Evolutionary conservation across 1,140 invertebrate species (phyloP).

Genomic region (Parasteatoda tepidariorum): DNA sequence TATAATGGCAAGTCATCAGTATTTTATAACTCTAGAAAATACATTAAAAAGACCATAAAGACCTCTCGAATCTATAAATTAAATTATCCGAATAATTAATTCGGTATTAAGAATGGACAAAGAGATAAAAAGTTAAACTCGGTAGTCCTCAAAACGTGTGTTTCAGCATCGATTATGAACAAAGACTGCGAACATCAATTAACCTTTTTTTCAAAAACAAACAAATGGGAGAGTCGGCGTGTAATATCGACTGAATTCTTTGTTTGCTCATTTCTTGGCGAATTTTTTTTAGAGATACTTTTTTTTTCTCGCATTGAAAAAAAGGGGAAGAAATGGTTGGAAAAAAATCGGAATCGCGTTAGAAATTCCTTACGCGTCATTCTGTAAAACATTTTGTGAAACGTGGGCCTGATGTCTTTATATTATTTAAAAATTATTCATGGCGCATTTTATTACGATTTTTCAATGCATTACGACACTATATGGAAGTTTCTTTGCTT

Average conservation of each 20-base stretch:
- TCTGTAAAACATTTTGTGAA: slow-evolving; percentile 36
- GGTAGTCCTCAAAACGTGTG: not conserved
- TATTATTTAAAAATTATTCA: slow-evolving; percentile 59
- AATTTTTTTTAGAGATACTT: slow-evolving; percentile 11
- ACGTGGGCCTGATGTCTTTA: slow-evolving; percentile 46
- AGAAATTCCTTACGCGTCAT: slow-evolving; percentile 49
- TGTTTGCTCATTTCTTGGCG: not conserved
- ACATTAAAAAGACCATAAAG: slow-evolving; percentile 49
- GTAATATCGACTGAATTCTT: slow-evolving; percentile 2
- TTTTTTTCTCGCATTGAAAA: not conserved
- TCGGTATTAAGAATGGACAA: slow-evolving; percentile 6
- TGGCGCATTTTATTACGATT: slow-evolving; percentile 57
- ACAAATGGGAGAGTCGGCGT: slow-evolving; percentile 17
- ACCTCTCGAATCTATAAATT: slow-evolving; percentile 45
- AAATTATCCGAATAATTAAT: slow-evolving; percentile 58
- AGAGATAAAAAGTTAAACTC: slow-evolving; percentile 3
- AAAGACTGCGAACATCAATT: slow-evolving; percentile 41
- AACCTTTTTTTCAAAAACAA: slow-evolving; percentile 25
- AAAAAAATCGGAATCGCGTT: slow-evolving; percentile 24
- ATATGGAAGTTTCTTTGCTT: slow-evolving; percentile 15
- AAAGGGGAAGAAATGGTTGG: slow-evolving; percentile 1
- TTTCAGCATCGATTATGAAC: slow-evolving; percentile 26
- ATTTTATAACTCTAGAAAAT: slow-evolving; percentile 48
- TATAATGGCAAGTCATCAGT: slow-evolving; percentile 30
- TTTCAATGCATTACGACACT: slow-evolving; percentile 46